Evolutionary conservation across 1,140 invertebrate genomes (phyloP).

Genomic region (Batillaria attramentaria): DNA sequence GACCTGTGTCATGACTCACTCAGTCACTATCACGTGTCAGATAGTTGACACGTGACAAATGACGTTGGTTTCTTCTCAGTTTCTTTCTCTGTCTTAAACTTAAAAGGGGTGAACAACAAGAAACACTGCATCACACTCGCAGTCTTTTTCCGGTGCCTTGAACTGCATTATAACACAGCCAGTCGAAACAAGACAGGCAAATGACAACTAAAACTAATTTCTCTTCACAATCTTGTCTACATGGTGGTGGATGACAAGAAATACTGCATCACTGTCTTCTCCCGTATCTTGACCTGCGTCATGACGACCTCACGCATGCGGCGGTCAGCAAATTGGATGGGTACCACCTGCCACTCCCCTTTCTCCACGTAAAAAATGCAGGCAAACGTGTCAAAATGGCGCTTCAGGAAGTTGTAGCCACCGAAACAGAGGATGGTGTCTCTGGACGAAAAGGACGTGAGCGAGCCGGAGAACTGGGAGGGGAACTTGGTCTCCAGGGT

Average conservation of each 20-base stretch:
- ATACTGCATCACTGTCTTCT: conserved; percentile 27
- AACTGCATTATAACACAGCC: neutral
- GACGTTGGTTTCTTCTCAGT: neutral
- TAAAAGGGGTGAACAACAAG: neutral
- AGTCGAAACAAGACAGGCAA: neutral
- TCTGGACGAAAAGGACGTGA: conserved; percentile 24
- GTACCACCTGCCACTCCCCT: conserved; percentile 30
- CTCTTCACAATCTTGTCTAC: neutral
- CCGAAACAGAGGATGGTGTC: conserved; percentile 29
- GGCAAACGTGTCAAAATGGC: conserved; percentile 29
- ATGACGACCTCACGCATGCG: conserved; percentile 30
- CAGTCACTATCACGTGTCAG: too few species aligned
- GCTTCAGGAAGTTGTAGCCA: conserved; percentile 29
- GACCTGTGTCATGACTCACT: too few species aligned
- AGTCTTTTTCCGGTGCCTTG: neutral
- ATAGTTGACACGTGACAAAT: too few species aligned
- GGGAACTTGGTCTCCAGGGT: conserved; percentile 16
- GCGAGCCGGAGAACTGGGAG: neutral
- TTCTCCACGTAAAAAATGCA: conserved; percentile 25
- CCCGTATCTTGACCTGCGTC: conserved; percentile 30
- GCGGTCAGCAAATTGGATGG: conserved; percentile 24
- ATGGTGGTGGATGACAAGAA: conserved; percentile 4
- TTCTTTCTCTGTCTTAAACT: neutral
- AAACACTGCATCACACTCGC: neutral
- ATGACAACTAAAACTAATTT: neutral